Evolutionary conservation across 2,113 vertebrate species (phyloP), one percentile per base, ranked within the genome.

Genomic region (Pionites leucogaster): DNA sequence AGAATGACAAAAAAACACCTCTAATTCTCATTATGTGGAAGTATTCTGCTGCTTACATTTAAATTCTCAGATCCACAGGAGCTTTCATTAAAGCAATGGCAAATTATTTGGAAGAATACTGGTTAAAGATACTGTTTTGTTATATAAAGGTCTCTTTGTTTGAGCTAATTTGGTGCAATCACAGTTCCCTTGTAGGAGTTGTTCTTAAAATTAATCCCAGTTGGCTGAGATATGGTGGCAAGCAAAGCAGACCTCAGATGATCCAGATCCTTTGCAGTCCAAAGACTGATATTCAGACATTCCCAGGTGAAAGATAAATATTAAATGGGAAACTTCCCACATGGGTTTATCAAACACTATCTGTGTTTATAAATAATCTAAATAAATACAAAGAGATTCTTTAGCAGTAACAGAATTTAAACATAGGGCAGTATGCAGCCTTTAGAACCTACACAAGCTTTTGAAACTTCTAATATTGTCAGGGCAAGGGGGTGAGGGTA

Each of bases 401-500:
- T 87, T 11, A 75, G 2, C 7, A 67, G 1, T 46, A 74, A 82
- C 65, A 44, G 77, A 42, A 46, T 71, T 78, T 71, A 46, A 71
- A 37, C 1, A 1, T 44, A 7, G 42, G 31, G 28, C 27, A 80
- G n/a, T 8, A 35, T 64, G 23, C 72, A 71, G 18, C n/a, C 42
- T 74, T 88, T 77, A 46, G 44, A 79, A 67, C 1, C 83, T 78
- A 52, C 4, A 29, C 2, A 79, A 35, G 2, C 11, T 76, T 91
- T 82, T 71, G 18, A 82, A 88, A 41, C 49, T 31, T 41, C 3
- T 67, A 12, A 24, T 63, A 29, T 18, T 76, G 7, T 75, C 6
- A 10, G 12, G 6, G 6, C 4, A 27, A 17, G 4, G 3, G 2
- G 3, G 2, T 35, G n/a, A 83, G 6, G 31, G 7, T 41, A 72